Conservation (phyloP, 2,797 vertebrate genomes). For the Muscicapa striata region DNA sequence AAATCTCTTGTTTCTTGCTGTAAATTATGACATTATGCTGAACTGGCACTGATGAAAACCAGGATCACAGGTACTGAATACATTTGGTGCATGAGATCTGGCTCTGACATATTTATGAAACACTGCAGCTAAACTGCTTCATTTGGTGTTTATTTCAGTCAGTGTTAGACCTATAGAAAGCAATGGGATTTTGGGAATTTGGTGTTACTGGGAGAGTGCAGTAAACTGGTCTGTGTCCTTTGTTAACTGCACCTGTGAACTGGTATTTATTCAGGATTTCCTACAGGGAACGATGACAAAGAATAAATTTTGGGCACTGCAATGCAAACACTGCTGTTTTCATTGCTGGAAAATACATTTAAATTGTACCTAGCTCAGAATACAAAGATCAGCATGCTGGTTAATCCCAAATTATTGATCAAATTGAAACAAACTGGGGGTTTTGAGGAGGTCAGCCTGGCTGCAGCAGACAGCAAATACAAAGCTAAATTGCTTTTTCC, state of each 20-base stretch:
- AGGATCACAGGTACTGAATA: background rate
- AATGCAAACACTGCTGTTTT: background rate
- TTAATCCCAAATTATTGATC: background rate
- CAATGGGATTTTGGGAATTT: background rate
- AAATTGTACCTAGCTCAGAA: background rate
- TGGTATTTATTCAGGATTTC: background rate
- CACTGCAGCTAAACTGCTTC: background rate
- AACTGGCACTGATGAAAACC: background rate
- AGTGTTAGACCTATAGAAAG: background rate
- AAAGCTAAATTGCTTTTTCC: conserved; percentile 14
- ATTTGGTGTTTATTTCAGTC: background rate
- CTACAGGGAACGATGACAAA: background rate
- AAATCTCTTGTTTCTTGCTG: background rate
- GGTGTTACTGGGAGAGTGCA: background rate
- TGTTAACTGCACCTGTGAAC: background rate
- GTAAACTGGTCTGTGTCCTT: background rate
- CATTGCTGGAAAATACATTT: background rate
- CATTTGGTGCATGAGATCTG: background rate
- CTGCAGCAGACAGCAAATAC: background rate
- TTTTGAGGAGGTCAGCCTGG: background rate
- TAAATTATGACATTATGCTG: background rate
- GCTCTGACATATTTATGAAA: background rate
- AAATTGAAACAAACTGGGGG: background rate
- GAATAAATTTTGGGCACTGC: background rate
- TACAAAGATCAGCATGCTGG: background rate